A percentile compares a stretch with the other conserved stretches of the same genome.
Evolutionary conservation across 2,888 invertebrate genomes (phyloP).

Genomic region (Lapara coniferarum): DNA sequence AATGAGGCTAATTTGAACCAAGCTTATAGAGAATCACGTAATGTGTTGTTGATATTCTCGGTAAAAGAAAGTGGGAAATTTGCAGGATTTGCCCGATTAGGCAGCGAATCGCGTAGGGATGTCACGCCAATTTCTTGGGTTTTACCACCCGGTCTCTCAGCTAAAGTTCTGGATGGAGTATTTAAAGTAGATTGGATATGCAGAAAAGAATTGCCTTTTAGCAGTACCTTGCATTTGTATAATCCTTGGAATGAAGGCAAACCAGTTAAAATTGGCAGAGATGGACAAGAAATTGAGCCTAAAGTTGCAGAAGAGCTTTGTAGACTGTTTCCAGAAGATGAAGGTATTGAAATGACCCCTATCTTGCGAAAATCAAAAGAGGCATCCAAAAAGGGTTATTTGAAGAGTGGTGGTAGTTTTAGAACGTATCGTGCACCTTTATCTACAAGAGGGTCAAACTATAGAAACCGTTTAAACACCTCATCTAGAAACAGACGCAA

Average conservation of each 20-base stretch:
- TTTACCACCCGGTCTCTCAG: conserved; percentile 95
- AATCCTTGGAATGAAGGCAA: conserved; percentile 99
- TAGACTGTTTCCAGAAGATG: conserved; percentile 96
- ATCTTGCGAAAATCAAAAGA: conserved; percentile 94
- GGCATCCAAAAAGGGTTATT: conserved; percentile 86
- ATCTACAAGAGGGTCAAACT: conserved; percentile 70
- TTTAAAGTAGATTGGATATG: conserved; percentile 99
- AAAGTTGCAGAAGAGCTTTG: conserved; percentile 97
- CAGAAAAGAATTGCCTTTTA: conserved; percentile 96
- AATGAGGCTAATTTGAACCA: conserved; percentile 98
- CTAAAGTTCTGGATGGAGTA: conserved; percentile 96
- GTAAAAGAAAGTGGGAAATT: conserved; percentile 99
- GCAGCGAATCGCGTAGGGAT: conserved; percentile 94
- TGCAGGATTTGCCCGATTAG: conserved; percentile 96
- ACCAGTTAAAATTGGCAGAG: conserved; percentile 99
- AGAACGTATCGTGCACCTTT: conserved; percentile 77
- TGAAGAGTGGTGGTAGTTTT: conserved; percentile 80
- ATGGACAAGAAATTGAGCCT: conserved; percentile 99
- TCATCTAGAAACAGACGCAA: conserved; percentile 84
- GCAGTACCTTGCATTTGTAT: conserved; percentile 94
- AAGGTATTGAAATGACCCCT: conserved; percentile 94
- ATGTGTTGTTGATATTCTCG: conserved; percentile 97
- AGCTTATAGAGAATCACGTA: conserved; percentile 95
- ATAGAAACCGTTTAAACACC: conserved; percentile 79
- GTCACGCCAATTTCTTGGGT: conserved; percentile 96